phyloP scores from a whole-genome alignment of 2,888 invertebrate genomes.

The Brenthis daphne region DNA sequence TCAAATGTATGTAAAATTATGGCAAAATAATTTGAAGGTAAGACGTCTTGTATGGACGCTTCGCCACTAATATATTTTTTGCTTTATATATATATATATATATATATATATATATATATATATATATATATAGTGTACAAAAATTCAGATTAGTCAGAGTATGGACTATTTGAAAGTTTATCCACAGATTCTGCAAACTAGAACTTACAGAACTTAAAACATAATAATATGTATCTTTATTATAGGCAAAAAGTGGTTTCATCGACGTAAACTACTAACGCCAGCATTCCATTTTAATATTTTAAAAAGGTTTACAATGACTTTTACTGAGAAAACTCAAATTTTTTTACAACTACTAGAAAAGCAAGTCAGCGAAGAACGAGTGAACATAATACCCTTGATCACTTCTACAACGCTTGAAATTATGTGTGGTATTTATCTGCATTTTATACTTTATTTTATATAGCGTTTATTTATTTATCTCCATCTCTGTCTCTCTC shows the following conservation, averaged over 20 bases:
- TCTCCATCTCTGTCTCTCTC: too few species aligned
- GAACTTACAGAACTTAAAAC: conserved; percentile 9
- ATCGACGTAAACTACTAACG: conserved; percentile 30
- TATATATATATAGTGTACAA: too few species aligned
- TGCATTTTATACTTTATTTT: neutral
- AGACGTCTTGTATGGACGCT: too few species aligned
- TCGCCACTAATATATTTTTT: too few species aligned
- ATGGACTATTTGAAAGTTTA: too few species aligned
- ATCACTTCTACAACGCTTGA: conserved; percentile 20
- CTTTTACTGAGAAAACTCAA: conserved; percentile 8
- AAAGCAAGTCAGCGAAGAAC: conserved; percentile 8
- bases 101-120: too few species aligned
- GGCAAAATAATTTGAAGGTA: too few species aligned
- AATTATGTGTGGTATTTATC: conserved; percentile 27
- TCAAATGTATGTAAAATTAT: too few species aligned
- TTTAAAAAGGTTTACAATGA: conserved; percentile 22
- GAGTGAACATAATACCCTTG: conserved; percentile 23
- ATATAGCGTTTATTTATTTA: neutral
- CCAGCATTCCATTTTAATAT: conserved; percentile 31
- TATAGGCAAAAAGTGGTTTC: conserved; percentile 29
- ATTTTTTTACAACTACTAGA: conserved; percentile 9
- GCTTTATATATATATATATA: too few species aligned
- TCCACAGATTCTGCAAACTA: neutral
- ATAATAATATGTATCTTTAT: neutral
- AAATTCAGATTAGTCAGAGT: neutral